Conservation (phyloP, 2,113 vertebrate species). For the Ondatra zibethicus region DNA sequence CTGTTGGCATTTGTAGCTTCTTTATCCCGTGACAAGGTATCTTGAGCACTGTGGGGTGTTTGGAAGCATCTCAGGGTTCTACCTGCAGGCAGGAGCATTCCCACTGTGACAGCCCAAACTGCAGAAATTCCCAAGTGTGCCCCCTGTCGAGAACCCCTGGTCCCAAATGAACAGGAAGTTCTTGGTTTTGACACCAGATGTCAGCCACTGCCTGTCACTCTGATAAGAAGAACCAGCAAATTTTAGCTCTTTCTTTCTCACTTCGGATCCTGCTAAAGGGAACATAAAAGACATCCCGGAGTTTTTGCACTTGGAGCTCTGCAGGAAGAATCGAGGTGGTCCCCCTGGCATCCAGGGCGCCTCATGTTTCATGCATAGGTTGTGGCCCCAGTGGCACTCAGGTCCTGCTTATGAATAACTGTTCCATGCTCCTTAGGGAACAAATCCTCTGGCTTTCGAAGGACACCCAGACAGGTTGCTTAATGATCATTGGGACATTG, state of each 20-base stretch:
- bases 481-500: slow-evolving; percentile 66
- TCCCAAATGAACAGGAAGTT: not conserved
- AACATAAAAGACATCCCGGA: not conserved
- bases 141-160: not conserved
- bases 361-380: slow-evolving; percentile 32
- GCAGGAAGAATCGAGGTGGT: not conserved
- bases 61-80: not conserved
- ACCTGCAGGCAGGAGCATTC: not conserved
- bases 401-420: not conserved
- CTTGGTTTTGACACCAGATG: not conserved
- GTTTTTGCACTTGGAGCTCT: not conserved
- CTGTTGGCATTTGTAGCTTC: accelerated
- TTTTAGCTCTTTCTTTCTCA: not conserved
- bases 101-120: not conserved
- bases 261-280: not conserved
- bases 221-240: not conserved
- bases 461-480: slow-evolving; percentile 71
- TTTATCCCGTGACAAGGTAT: too few relatives aligned
- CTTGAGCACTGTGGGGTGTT: not conserved
- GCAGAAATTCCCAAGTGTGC: too few relatives aligned
- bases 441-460: slow-evolving; percentile 38
- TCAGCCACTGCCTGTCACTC: not conserved
- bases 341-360: not conserved
- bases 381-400: not conserved
- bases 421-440: slow-evolving; percentile 29